These are phyloP conservation scores for Chiloscyllium plagiosum DNA, from an alignment of 2,113 vertebrate species.

Conservation along the genomic window DNA sequence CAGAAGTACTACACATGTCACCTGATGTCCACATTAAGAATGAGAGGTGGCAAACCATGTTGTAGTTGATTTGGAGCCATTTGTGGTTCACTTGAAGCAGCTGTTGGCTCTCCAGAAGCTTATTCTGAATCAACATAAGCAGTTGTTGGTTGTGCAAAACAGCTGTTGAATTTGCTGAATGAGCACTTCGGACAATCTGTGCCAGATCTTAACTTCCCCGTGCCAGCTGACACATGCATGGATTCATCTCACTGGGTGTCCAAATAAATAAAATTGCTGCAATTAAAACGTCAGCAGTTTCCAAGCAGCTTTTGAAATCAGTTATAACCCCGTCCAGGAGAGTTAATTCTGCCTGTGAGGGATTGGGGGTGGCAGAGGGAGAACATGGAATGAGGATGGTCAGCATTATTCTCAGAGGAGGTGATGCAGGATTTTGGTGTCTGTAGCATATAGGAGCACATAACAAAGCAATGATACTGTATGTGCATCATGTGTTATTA, in stretches of 20 bases:
- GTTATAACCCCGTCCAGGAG: background rate
- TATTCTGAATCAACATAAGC: background rate
- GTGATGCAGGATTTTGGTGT: background rate
- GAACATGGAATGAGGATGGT: background rate
- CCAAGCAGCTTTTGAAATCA: background rate
- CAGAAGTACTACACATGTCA: too few relatives aligned
- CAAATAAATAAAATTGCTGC: background rate
- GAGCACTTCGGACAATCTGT: background rate
- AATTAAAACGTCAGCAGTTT: background rate
- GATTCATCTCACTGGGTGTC: background rate
- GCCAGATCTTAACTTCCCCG: background rate
- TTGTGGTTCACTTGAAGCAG: slow-evolving; percentile 28
- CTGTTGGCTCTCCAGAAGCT: background rate
- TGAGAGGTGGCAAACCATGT: background rate
- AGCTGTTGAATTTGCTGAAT: background rate
- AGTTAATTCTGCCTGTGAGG: background rate
- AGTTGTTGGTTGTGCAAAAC: background rate
- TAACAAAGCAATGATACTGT: background rate
- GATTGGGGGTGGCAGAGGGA: background rate
- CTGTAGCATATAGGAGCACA: background rate
- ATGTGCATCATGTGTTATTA: background rate
- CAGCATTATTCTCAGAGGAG: background rate
- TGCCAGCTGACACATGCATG: background rate
- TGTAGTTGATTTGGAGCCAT: background rate
- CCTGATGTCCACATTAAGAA: background rate